Evolutionary conservation across 2,113 vertebrate genomes (phyloP), one percentile per base, ranked within the genome.

Genomic region (Butorides virescens): DNA sequence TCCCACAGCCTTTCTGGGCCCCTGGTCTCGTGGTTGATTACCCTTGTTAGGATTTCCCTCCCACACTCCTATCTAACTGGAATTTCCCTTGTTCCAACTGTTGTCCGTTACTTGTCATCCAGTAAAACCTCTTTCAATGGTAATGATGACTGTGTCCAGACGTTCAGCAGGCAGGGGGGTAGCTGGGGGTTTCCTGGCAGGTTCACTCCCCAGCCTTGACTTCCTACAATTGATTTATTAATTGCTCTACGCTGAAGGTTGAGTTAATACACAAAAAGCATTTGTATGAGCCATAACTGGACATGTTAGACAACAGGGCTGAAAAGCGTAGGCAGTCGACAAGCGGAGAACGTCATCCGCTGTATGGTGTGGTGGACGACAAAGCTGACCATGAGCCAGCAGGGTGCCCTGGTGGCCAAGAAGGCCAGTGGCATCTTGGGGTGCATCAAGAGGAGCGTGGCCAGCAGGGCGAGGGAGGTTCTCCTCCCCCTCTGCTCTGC

Each of bases 11-110:
- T 49, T 67, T 49, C 58, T 27, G 8, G 39, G 44, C 26, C 11
- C 7, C 4, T 37, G 18, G 62, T 87, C 44, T 17, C 20, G 14
- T 22, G 14, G 55, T 72, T 61, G 36, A 26, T 59, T 55, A 49
- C 20, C 14, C 68, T 63, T 2, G 0, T 42, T 37, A 52, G 1
- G 13, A 23, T 22, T 7, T 2, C 8, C 15, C 10, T 13, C 42
- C 42, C 39, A 42, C 42, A 15, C 11, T 15, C 11, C 18, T 18
- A 7, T 44, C 32, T 72, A 23, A 9, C 5, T 19, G 92, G 39
- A 27, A 53, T 87, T 62, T 62, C 53, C 58, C 8, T 56, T 46
- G 7, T 67, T 72, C n/a, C 49, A 55, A 4, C 10, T 55, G 2
- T 22, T 10, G 39, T 26, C 65, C 26, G 2, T 37, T 55, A 32